A percentile compares a stretch with the other conserved stretches of the same genome.
phyloP scores from a whole-genome alignment of 2,797 vertebrate genomes.

The Cyclopterus lumpus region DNA sequence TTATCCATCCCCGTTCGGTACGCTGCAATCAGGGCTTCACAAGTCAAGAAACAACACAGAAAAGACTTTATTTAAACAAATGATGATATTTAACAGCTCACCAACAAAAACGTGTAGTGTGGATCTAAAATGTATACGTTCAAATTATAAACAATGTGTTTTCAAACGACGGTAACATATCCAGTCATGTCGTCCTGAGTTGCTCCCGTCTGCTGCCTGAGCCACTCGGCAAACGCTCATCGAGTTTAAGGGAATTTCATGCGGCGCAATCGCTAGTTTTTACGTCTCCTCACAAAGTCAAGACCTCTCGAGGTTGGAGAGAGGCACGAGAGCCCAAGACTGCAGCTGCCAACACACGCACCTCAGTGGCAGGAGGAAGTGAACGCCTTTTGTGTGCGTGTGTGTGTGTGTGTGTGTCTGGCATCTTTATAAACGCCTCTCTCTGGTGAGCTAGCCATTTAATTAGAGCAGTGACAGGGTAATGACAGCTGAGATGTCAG shows the following conservation, averaged over 20 bases:
- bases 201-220: slow-evolving; percentile 31
- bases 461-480: slow-evolving; percentile 82
- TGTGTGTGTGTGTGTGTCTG: slow-evolving; percentile 56
- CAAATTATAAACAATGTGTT: slow-evolving; percentile 5
- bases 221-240: slow-evolving; percentile 25
- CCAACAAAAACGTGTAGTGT: slow-evolving; percentile 20
- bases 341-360: slow-evolving; percentile 72
- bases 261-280: slow-evolving; percentile 42
- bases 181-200: slow-evolving; percentile 36
- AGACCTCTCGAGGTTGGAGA: slow-evolving; percentile 50
- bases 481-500: slow-evolving; percentile 80
- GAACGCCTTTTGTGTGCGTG: slow-evolving; percentile 52
- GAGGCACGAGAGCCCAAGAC: slow-evolving; percentile 66
- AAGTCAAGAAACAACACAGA: neutral
- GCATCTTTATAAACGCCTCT: slow-evolving; percentile 76
- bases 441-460: slow-evolving; percentile 72
- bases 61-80: slow-evolving; percentile 1
- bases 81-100: neutral
- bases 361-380: slow-evolving; percentile 68
- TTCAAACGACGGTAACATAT: slow-evolving; percentile 29
- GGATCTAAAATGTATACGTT: slow-evolving; percentile 10
- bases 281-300: slow-evolving; percentile 25
- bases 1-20: neutral
- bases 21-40: neutral
- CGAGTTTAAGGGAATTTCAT: slow-evolving; percentile 60